phyloP scores from a whole-genome alignment of 2,113 vertebrate genomes.

The Grallaria varia region DNA sequence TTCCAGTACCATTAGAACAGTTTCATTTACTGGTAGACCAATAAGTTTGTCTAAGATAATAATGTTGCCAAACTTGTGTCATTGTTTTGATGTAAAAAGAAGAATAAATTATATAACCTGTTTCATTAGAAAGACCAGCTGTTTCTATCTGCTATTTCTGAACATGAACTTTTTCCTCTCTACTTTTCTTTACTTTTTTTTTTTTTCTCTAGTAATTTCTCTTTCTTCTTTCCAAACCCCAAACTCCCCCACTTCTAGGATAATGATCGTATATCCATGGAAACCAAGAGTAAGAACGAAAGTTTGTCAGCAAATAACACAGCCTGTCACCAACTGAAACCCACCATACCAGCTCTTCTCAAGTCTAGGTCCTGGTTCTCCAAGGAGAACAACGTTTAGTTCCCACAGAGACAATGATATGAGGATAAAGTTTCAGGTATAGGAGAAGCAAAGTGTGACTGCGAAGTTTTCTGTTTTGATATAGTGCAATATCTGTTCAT shows the following conservation, averaged over 20 bases:
- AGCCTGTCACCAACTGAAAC: background rate
- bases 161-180: background rate
- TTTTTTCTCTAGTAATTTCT: background rate
- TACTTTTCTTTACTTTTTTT: background rate
- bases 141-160: background rate
- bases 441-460: background rate
- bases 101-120: background rate
- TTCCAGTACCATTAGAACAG: background rate
- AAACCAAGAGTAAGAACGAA: background rate
- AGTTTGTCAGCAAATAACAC: background rate
- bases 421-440: background rate
- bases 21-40: background rate
- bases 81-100: background rate
- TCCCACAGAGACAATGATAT: background rate
- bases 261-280: background rate
- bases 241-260: background rate
- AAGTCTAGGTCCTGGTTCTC: background rate
- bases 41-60: background rate
- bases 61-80: background rate
- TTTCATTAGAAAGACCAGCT: background rate
- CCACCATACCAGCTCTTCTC: background rate
- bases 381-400: background rate
- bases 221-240: background rate
- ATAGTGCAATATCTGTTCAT: background rate
- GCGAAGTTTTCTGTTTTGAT: background rate